Evolutionary conservation across 1,140 invertebrate species (phyloP).

Genomic region (Achatina immaculata): DNA sequence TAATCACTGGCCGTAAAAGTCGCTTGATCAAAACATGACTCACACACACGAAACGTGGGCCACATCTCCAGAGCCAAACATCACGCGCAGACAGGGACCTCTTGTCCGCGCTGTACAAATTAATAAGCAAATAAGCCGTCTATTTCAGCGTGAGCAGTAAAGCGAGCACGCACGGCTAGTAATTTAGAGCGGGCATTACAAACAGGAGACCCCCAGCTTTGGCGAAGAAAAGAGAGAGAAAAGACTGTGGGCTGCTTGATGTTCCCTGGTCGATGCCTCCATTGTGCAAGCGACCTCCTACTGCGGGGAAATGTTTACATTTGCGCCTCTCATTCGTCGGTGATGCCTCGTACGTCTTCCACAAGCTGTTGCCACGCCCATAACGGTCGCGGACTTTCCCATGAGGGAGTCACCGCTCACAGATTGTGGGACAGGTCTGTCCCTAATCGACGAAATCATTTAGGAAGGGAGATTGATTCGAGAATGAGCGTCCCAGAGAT

Average conservation of each 20-base stretch:
- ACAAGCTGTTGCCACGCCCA: slow-evolving; percentile 15
- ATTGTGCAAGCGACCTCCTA: not conserved
- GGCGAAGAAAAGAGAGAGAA: not conserved
- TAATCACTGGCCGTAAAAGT: not conserved
- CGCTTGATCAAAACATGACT: slow-evolving; percentile 2
- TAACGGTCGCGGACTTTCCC: not conserved
- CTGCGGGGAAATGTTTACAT: not conserved
- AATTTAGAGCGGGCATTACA: not conserved
- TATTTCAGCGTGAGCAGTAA: not conserved
- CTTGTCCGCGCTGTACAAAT: not conserved
- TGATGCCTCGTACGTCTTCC: not conserved
- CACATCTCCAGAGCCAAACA: not conserved
- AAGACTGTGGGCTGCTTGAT: not conserved
- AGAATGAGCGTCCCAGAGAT: too few species aligned
- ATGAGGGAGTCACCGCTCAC: not conserved
- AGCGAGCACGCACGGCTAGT: not conserved
- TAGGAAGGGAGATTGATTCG: too few species aligned
- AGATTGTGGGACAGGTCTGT: too few species aligned
- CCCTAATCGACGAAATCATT: too few species aligned
- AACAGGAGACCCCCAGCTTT: not conserved
- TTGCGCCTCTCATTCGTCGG: not conserved
- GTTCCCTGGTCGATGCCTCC: not conserved
- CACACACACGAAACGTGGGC: not conserved
- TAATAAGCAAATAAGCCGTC: slow-evolving; percentile 10
- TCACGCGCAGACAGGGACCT: not conserved